Evolutionary conservation across 2,797 vertebrate genomes (phyloP), one percentile per base, ranked within the genome.

Genomic region (Sebastes trivittatus): DNA sequence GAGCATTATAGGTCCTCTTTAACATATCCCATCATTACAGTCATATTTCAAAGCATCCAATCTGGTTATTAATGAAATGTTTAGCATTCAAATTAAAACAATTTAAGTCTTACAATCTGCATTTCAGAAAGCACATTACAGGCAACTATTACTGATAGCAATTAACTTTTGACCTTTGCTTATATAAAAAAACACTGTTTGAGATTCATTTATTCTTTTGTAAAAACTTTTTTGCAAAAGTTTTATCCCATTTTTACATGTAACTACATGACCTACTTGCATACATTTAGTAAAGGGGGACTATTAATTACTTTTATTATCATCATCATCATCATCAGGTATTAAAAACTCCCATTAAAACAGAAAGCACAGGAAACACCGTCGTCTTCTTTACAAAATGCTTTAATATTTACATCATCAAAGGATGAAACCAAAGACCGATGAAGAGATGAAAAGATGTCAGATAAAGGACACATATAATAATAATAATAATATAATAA

Each of bases 371-470:
- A 49, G 11, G 8, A 77, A 71, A 65, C 71, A 2, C 4, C 16
- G 1, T 5, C 14, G n/a, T 76, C 46, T 93, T 95, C 84, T 90
- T 94, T 95, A 96, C 85, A 96, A 96, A 96, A 96, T 91, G 73
- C 81, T 94, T 89, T 92, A 94, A 94, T 95, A 96, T 96, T 95
- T 95, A 96, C 95, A 96, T 93, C 79, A 89, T 84, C 80, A 74
- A 78, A 85, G 72, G 76, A 91, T 88, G 78, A 91, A 89, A 91
- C 80, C 79, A 83, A 88, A 81, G 67, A 89, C 74, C 25, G 79
- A 58, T 20, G 52, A 78, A 77, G 66, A 92, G 81, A 86, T 71
- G 74, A 81, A 81, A 86, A 77, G 71, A 81, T 87, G 77, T 85
- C 65, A 70, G 74, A 85, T 82, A 64, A 79, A 90, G 60, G 71